Base-by-base conservation (phyloP, 1,140 invertebrate genomes). In the Trichonephila inaurata region DNA sequence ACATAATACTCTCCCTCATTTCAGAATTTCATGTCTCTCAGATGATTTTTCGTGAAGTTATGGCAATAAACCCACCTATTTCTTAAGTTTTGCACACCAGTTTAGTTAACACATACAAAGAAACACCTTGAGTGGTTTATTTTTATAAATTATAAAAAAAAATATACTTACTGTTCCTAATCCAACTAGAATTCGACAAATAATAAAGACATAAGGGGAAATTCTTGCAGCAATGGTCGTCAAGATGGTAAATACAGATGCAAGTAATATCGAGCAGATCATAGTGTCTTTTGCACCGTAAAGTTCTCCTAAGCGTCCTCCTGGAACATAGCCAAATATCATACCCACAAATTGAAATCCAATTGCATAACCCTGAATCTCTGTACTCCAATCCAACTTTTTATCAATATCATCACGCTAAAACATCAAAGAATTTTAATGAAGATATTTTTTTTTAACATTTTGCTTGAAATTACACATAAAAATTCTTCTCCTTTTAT, bases 231-330 rank as follows among this genome's bases (percentile, higher is more conserved):
- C 61, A 10, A 33, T 28, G 12, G 85, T 28, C 0, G 51, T 40
- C 21, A 87, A 33, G 18, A 58, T 24, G n/a, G 85, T 87, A 33
- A 61, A 87, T 6, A 87, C 2, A 19, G 85, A 87, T 7, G 61
- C 58, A 33, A 64, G 0, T 40, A 64, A n/a, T 33, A 87, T 19
- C 2, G 28, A 33, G 3, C 24, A 62, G 8, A 87, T 87, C 28
- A 87, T 61, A 8, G 28, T 64, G 2, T n/a, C 33, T 6, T 87
- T 87, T 21, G 8, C 85, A 1, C 85, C 85, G 21, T 87, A 87
- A 2, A 87, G 3, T 87, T 87, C 85, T 19, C 40, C 85, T 28
- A 87, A 24, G 19, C 85, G 85, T 40, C 85, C 85, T n/a, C 85
- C 85, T 28, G 85, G 85, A 33, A 87, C 10, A 14, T 62, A 87